Evolutionary conservation across 2,113 vertebrate species (phyloP).

Genomic region (Trachemys scripta): DNA sequence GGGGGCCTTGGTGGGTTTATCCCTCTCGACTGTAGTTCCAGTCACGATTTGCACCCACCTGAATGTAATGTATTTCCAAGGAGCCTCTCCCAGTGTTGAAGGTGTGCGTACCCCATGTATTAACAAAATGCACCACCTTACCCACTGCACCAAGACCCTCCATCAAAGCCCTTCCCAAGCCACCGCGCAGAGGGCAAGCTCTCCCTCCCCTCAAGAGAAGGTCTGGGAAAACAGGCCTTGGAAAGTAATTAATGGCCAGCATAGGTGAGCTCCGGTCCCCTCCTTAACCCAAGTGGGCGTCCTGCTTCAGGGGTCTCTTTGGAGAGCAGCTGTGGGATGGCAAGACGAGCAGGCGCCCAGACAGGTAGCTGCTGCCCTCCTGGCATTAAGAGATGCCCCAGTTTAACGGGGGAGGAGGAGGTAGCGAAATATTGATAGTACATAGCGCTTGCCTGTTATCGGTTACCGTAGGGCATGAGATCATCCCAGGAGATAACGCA

Average conservation of each 20-base stretch:
- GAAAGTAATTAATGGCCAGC: not conserved
- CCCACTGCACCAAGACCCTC: not conserved
- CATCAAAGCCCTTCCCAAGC: not conserved
- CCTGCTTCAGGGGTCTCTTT: not conserved
- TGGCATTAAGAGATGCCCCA: not conserved
- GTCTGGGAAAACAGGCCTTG: not conserved
- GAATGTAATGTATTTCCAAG: not conserved
- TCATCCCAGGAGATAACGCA: not conserved
- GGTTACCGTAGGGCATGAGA: not conserved
- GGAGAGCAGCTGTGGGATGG: not conserved
- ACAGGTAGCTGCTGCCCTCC: not conserved
- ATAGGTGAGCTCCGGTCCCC: not conserved
- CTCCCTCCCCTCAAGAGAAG: not conserved
- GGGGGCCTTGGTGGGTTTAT: not conserved
- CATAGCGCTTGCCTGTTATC: not conserved
- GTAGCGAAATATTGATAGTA: not conserved
- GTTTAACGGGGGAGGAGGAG: not conserved
- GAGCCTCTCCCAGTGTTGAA: not conserved
- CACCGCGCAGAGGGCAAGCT: not conserved
- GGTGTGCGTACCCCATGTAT: not conserved
- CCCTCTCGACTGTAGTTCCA: not conserved
- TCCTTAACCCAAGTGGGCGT: not conserved
- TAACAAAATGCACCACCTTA: not conserved
- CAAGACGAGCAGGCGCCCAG: not conserved
- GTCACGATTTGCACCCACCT: not conserved